Evolutionary conservation across 2,113 vertebrate species (phyloP), one percentile per base, ranked within the genome.

Genomic region (Phrynocephalus versicolor): DNA sequence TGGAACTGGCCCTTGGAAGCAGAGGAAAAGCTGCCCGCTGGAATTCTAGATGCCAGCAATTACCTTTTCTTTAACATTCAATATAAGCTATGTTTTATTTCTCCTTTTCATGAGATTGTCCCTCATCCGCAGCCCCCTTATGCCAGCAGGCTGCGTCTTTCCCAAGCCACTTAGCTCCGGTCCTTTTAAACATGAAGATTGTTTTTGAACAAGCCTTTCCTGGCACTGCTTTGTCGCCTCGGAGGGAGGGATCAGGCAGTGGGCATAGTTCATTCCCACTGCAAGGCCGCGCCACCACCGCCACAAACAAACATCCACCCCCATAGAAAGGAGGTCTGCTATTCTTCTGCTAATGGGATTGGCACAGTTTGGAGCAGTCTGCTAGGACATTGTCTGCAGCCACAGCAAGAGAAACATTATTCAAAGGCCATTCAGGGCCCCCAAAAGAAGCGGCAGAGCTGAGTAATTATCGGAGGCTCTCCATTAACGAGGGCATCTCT

Each of bases 401-500:
- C 95, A 91, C 94, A 94, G 96, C 94, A 96, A 97, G 95, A 96
- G 96, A 97, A 97, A 97, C 96, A 96, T 97, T 97, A 96, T 97
- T 97, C 95, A 97, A 96, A 96, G 95, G 90, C 95, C 93, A 96
- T 97, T 97, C 95, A 96, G 91, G 81, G 88, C 92, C 93, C 84
- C 93, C 85, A 93, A 95, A 96, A 96, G 96, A 95, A 96, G 95
- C 94, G 79, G 95, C 94, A 89, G 94, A 94, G 94, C 95, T 89
- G 88, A 97, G 96, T 96, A 97, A 97, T 98, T 97, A 97, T 96
- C 89, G 75, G 92, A 95, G 94, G 93, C 94, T 95, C 94, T 96
- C 93, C 94, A 96, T 96, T 97, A 96, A 95, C 93, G 92, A 95
- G 96, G 96, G 92, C 96, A 95, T 96, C 94, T 95, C 94, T 94